phyloP scores from a whole-genome alignment of 1,140 invertebrate genomes.

The Drosophila sproati region DNA sequence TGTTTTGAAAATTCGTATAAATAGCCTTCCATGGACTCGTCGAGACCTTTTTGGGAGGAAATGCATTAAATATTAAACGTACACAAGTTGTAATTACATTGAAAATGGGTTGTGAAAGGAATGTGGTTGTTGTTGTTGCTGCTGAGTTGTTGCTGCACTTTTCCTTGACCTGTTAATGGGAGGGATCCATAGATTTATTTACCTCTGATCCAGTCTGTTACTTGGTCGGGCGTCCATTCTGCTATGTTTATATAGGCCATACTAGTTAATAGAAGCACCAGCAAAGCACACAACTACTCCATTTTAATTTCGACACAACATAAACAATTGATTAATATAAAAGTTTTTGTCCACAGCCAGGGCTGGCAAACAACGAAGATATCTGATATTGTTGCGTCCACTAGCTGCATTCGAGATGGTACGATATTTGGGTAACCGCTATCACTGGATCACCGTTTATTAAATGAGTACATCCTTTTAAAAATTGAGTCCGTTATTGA shows the following conservation, averaged over 20 bases:
- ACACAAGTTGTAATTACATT: conserved; percentile 12
- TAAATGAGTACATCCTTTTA: background rate
- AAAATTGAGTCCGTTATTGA: too few species aligned
- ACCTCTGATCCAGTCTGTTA: conserved; percentile 97
- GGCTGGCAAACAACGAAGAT: conserved; percentile 35
- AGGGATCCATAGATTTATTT: conserved; percentile 51
- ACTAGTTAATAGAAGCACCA: conserved; percentile 40
- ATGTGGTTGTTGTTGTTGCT: conserved; percentile 41
- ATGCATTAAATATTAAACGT: conserved; percentile 1
- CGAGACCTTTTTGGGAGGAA: conserved; percentile 88
- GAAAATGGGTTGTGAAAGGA: conserved; percentile 38
- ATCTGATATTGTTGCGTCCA: conserved; percentile 53
- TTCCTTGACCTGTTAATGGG: conserved; percentile 74
- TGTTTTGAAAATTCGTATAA: conserved; percentile 92
- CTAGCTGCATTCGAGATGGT: conserved; percentile 35
- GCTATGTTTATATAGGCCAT: conserved; percentile 95
- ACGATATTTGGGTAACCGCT: background rate
- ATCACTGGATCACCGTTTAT: background rate
- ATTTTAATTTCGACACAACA: conserved; percentile 50
- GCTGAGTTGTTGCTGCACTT: conserved; percentile 60
- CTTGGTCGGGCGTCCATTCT: conserved; percentile 97
- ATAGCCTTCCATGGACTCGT: conserved; percentile 92
- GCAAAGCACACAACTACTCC: conserved; percentile 52
- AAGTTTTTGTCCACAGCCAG: conserved; percentile 47
- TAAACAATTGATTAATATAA: conserved; percentile 55